phyloP scores from a whole-genome alignment of 2,113 vertebrate species.

The Corydoras sp. region DNA sequence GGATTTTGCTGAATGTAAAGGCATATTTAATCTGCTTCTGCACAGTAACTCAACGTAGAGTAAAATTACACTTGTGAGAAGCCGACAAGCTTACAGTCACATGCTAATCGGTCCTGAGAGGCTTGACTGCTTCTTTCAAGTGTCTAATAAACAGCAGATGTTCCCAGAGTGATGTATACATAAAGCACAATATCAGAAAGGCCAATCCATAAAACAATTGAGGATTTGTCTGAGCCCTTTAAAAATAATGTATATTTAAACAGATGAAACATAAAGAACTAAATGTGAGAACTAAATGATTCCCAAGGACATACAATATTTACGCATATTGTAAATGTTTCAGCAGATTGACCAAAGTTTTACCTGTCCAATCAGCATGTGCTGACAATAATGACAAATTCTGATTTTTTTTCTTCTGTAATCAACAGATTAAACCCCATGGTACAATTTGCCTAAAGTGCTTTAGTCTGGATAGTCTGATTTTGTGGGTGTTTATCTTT shows the following conservation, averaged over 20 bases:
- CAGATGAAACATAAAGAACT: not conserved
- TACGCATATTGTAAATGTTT: too few relatives aligned
- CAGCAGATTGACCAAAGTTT: too few relatives aligned
- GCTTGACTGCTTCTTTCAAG: too few relatives aligned
- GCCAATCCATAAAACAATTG: not conserved
- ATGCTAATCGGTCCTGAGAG: too few relatives aligned
- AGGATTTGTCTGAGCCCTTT: not conserved
- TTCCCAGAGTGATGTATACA: too few relatives aligned
- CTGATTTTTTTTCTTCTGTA: conserved; percentile 42
- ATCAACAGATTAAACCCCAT: conserved; percentile 59
- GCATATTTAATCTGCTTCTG: not conserved
- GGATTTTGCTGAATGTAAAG: not conserved
- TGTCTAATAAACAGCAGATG: too few relatives aligned
- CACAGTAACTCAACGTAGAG: too few relatives aligned
- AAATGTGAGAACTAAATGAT: too few relatives aligned
- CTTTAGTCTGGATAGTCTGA: conserved; percentile 48
- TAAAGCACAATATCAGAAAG: not conserved
- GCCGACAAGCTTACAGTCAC: not conserved
- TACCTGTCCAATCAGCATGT: conserved; percentile 7
- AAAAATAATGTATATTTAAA: conserved; percentile 17
- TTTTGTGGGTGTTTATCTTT: conserved; percentile 61
- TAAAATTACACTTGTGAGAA: not conserved
- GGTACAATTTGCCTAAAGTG: conserved; percentile 56
- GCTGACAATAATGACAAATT: conserved; percentile 38
- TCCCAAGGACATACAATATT: too few relatives aligned